Base-by-base conservation (phyloP, 2,113 vertebrate genomes). In the Rynchops niger region DNA sequence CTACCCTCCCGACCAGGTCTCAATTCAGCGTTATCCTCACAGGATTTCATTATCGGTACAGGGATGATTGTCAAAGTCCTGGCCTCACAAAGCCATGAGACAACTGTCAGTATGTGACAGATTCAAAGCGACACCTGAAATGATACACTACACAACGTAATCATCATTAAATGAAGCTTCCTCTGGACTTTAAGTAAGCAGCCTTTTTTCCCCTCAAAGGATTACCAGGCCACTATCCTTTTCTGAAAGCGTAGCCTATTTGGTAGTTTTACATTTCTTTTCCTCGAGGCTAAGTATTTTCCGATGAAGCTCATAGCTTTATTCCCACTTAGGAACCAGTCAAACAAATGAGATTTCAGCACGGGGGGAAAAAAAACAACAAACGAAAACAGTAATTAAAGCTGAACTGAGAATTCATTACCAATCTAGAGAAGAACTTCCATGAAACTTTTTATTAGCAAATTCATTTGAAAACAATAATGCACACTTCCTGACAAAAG, bases 1-100 rank as follows among this genome's bases (percentile, higher is more conserved):
- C 71, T 22, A 62, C 0, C 0, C 8, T 25, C 29, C 56, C 25
- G 23, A 27, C 1, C 16, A 25, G 30, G 45, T 32, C 49, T 32
- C 40, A 30, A 10, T 7, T 7, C 40, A 27, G 34, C 1, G 8
- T 29, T 47, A 42, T 13, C 52, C 52, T 45, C 18, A 7, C 9
- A 66, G 45, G 45, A 66, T 14, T 67, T 69, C 40, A 3, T 8
- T 38, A 16, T 0, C 7, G 9, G 43, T 4, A 61, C 17, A 23
- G 36, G 62, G 29, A 43, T 52, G 17, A 42, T 2, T n/a, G 11
- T 58, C 7, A 15, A 67, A 90, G 66, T 13, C 45, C 77, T 16
- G 42, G 45, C 5, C 38, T 65, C 70, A 36, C 69, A 77, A 58
- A 89, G 27, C 34, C 26, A 3, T 34, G 17, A 26, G 1, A 5